Percentiles rank a stretch among this genome's conserved stretches.
These are phyloP conservation scores for Hypomesus transpacificus DNA, from an alignment of 2,113 vertebrate genomes.

Conservation along the genomic window DNA sequence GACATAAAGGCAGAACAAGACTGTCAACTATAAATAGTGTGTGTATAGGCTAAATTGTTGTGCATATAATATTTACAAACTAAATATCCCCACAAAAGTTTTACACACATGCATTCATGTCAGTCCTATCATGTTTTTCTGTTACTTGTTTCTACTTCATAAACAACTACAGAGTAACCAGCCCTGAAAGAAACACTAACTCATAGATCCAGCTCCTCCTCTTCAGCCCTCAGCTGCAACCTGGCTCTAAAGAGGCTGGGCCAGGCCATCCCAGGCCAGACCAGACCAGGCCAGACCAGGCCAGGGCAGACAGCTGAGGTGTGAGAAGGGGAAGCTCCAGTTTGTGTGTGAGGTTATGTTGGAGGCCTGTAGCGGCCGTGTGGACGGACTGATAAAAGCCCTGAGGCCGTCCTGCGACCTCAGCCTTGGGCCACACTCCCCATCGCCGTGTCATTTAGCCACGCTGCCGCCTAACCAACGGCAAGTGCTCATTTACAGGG, in stretches of 20 bases:
- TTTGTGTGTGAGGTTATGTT: slow-evolving; percentile 65
- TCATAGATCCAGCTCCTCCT: not conserved
- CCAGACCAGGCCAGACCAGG: too few relatives aligned
- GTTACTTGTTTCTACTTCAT: slow-evolving; percentile 5
- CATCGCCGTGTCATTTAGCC: slow-evolving; percentile 73
- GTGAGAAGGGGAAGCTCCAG: slow-evolving; percentile 66
- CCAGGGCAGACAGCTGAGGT: slow-evolving; percentile 54
- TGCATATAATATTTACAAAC: too few relatives aligned
- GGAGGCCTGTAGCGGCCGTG: slow-evolving; percentile 61
- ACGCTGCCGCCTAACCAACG: slow-evolving; percentile 67
- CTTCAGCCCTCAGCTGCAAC: not conserved
- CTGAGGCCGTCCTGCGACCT: slow-evolving; percentile 70
- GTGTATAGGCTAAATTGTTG: too few relatives aligned
- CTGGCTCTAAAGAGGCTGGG: too few relatives aligned
- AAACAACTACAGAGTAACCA: slow-evolving; percentile 35
- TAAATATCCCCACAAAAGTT: slow-evolving; percentile 16
- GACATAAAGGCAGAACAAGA: not conserved
- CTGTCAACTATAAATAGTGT: too few relatives aligned
- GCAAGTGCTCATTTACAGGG: slow-evolving; percentile 76
- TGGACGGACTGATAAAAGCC: slow-evolving; percentile 72
- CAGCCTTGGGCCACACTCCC: slow-evolving; percentile 69
- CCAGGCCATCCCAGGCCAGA: too few relatives aligned
- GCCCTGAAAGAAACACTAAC: not conserved
- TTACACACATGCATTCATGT: not conserved
- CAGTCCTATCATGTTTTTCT: not conserved